These are phyloP conservation scores for Epinotia ramella DNA, from an alignment of 2,888 invertebrate genomes.

Conservation along the genomic window DNA sequence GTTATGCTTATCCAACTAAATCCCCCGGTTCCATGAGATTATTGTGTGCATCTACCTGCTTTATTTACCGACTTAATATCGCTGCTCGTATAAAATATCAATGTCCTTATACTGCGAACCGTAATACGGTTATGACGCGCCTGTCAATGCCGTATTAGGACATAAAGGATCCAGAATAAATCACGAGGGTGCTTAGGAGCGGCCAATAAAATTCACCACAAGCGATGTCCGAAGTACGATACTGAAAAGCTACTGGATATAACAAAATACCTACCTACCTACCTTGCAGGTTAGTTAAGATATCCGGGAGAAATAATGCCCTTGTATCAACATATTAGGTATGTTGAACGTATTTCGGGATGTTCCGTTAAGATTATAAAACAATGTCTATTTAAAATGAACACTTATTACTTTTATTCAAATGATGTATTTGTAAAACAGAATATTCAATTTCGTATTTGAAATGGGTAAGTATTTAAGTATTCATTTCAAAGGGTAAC, in stretches of 20 bases:
- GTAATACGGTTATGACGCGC: constrained; percentile 35
- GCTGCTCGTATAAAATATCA: constrained; percentile 41
- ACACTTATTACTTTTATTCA: too few species aligned
- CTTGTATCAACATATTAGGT: not conserved
- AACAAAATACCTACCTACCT: not conserved
- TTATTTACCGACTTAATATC: constrained; percentile 42
- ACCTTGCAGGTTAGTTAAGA: not conserved
- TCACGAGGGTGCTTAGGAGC: constrained; percentile 22
- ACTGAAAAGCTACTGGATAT: constrained; percentile 12
- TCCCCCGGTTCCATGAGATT: constrained; percentile 17
- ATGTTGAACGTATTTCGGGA: not conserved
- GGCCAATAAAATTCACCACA: constrained; percentile 20
- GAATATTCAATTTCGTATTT: too few species aligned
- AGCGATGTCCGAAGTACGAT: not conserved
- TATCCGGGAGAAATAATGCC: not conserved
- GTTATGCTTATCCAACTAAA: not conserved
- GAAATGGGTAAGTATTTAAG: too few species aligned
- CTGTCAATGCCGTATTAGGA: constrained; percentile 31
- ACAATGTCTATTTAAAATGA: not conserved
- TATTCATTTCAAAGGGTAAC: too few species aligned
- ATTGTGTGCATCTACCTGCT: constrained; percentile 7
- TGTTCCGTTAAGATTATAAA: constrained; percentile 7
- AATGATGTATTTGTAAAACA: too few species aligned
- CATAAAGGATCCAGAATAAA: constrained; percentile 31
- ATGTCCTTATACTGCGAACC: constrained; percentile 29